These are phyloP conservation scores for Aricia agestis DNA, from an alignment of 1,140 invertebrate species.

Conservation along the genomic window DNA sequence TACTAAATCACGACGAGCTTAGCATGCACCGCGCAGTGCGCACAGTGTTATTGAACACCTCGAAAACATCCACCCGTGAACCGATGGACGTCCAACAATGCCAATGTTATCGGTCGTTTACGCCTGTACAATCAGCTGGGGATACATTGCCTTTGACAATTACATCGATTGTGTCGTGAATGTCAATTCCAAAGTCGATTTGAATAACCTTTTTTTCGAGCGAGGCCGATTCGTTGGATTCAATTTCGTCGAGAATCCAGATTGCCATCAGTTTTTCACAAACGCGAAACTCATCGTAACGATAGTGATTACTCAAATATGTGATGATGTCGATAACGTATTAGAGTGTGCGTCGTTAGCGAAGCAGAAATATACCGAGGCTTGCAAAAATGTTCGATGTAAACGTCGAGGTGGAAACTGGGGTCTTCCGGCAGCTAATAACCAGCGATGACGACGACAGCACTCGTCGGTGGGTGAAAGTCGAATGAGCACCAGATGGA, in stretches of 20 bases:
- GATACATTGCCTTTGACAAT: constrained; percentile 17
- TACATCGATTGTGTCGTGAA: neutral
- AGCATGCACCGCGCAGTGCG: constrained; percentile 47
- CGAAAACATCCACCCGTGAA: constrained; percentile 38
- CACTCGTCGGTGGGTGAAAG: constrained; percentile 54
- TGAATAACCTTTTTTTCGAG: neutral
- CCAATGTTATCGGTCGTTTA: constrained; percentile 35
- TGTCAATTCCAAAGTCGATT: neutral
- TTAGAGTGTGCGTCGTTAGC: neutral
- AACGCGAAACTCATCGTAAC: neutral
- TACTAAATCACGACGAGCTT: constrained; percentile 66
- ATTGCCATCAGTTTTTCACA: too few species aligned
- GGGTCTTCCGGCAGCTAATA: constrained; percentile 42
- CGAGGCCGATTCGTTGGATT: neutral
- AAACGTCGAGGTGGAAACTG: neutral
- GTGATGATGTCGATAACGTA: neutral
- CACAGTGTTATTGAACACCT: constrained; percentile 65
- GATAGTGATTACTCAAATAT: neutral
- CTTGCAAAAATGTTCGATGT: neutral
- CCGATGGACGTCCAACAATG: constrained; percentile 42
- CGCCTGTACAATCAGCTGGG: constrained; percentile 13
- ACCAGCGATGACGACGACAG: constrained; percentile 37
- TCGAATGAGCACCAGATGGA: constrained; percentile 56
- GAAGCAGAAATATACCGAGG: neutral
- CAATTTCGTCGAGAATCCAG: neutral